Evolutionary conservation across 2,113 vertebrate genomes (phyloP), one percentile per base, ranked within the genome.

Genomic region (Columba livia): DNA sequence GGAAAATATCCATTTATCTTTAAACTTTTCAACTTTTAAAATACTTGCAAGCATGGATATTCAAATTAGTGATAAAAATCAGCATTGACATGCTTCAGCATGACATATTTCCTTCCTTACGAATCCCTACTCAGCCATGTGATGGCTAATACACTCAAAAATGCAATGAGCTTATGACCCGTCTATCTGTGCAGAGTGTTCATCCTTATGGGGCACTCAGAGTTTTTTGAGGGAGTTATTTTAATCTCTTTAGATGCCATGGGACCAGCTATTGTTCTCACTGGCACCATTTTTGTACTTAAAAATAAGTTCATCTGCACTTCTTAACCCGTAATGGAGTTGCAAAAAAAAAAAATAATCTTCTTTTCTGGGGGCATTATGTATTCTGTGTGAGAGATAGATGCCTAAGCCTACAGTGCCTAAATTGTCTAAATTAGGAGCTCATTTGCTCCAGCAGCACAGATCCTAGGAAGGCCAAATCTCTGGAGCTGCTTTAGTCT

Each of bases 231-330:
- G 58, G 92, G 82, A 94, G 89, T 92, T 96, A 97, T 97, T 97
- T 93, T 94, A 96, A 96, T 94, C 96, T 84, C 92, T 90, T 95
- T 86, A 93, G 85, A 92, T 96, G 88, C 88, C 94, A 96, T 88
- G 94, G 90, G 88, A 80, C 79, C 65, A 93, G 77, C 93, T 95
- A 96, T 95, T 97, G 95, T 90, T 95, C 94, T 75, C 4, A 5
- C n/a, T 95, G 88, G 90, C 85, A 96, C 90, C 85, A 69, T 81
- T 95, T 96, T 67, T 89, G 77, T 84, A 81, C 82, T 89, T 96
- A 81, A 91, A 91, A 94, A 84, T 80, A 86, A 95, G 85, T 4
- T 5, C 3, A 71, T 91, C 67, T 90, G 72, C n/a, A 65, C 28
- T 90, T 86, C 69, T 75, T 75, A 90, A 88, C 72, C 57, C 86